Evolutionary conservation across 2,113 vertebrate species (phyloP).

Genomic region (Catharus fuscescens): DNA sequence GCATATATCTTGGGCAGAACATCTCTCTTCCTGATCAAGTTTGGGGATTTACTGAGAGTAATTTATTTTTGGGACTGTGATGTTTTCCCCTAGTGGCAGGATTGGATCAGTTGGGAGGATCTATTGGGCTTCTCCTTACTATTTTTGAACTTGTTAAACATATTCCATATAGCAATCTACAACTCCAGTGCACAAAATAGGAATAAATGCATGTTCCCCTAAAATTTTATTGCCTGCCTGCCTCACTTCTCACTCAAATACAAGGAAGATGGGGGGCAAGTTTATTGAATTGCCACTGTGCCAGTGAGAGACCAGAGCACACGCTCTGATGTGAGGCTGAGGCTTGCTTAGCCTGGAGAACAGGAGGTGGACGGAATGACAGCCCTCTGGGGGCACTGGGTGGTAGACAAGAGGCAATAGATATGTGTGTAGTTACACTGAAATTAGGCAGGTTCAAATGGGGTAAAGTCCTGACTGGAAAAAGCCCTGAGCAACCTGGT

Average conservation of each 20-base stretch:
- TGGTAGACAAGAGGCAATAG: not conserved
- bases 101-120: not conserved
- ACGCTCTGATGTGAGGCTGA: not conserved
- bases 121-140: not conserved
- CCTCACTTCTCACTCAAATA: not conserved
- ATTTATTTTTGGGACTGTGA: not conserved
- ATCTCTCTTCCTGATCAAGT: not conserved
- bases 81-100: not conserved
- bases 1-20: not conserved
- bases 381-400: not conserved
- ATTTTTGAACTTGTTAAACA: not conserved
- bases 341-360: not conserved
- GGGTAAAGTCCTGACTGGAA: not conserved
- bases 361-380: not conserved
- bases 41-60: not conserved
- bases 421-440: not conserved
- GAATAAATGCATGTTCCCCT: not conserved
- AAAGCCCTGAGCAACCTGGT: not conserved
- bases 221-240: not conserved
- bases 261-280: not conserved
- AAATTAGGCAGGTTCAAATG: not conserved
- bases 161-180: not conserved
- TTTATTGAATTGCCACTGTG: not conserved
- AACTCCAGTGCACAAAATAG: not conserved
- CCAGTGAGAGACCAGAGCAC: not conserved